These are phyloP conservation scores for Auanema sp. DNA, from an alignment of 2,888 invertebrate genomes.

Conservation along the genomic window DNA sequence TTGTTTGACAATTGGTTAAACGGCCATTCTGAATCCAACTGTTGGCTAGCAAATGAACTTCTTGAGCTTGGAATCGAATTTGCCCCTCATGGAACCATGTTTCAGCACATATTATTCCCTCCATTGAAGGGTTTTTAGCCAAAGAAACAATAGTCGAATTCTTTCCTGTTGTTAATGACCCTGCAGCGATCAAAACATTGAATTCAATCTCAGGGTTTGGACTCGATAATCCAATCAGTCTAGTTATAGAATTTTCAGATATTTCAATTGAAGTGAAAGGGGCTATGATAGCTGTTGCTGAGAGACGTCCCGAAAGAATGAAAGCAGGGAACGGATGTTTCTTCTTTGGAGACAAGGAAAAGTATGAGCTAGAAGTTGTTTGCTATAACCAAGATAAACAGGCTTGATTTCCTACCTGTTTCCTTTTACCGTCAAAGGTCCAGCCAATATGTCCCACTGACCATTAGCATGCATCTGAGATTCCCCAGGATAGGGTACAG, in stretches of 20 bases:
- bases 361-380: not conserved
- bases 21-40: conserved; percentile 31
- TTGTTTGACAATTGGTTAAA: conserved; percentile 32
- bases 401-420: conserved; percentile 24
- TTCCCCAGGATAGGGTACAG: conserved; percentile 32
- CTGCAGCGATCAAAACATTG: conserved; percentile 38
- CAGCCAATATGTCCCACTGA: conserved; percentile 41
- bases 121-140: conserved; percentile 26
- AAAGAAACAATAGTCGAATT: conserved; percentile 28
- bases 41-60: conserved; percentile 11
- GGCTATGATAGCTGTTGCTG: conserved; percentile 38
- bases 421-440: conserved; percentile 37
- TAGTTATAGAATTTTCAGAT: conserved; percentile 23
- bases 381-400: conserved; percentile 3
- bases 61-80: conserved; percentile 20
- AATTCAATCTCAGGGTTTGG: conserved; percentile 25
- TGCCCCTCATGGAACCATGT: conserved; percentile 40
- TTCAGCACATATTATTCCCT: conserved; percentile 42
- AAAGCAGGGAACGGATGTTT: conserved; percentile 26
- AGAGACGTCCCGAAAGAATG: conserved; percentile 30
- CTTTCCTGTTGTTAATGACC: conserved; percentile 32
- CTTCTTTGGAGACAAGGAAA: not conserved
- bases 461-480: conserved; percentile 32
- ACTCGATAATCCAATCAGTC: conserved; percentile 17
- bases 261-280: conserved; percentile 42